A percentile compares a stretch with the other conserved stretches of the same genome.
Evolutionary conservation across 2,113 vertebrate species (phyloP).

Genomic region (Cisticola juncidis): DNA sequence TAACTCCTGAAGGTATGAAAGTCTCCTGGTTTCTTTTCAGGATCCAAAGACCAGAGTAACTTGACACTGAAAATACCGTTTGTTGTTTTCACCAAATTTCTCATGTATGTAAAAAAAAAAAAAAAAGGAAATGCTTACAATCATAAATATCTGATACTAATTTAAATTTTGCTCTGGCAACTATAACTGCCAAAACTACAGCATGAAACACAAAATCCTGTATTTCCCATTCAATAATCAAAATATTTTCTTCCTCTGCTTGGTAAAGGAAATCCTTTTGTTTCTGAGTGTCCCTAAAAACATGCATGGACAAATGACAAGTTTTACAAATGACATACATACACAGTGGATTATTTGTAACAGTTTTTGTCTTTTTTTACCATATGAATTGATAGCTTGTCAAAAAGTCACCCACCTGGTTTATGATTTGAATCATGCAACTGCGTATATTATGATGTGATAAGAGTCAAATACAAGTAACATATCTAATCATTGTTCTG

Average conservation of each 20-base stretch:
- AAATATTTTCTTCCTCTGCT: neutral
- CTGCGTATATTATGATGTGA: slow-evolving; percentile 71
- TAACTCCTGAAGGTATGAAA: neutral
- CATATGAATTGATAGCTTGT: slow-evolving; percentile 39
- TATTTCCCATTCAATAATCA: neutral
- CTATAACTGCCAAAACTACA: neutral
- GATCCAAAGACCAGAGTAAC: neutral
- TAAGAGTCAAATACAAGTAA: slow-evolving; percentile 71
- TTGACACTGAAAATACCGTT: neutral
- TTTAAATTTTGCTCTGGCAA: neutral
- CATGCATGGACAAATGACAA: neutral
- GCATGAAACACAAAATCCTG: neutral
- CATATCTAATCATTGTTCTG: slow-evolving; percentile 70
- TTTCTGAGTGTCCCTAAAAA: neutral
- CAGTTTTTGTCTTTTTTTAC: neutral
- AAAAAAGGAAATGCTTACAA: neutral
- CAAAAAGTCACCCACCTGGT: slow-evolving; percentile 79
- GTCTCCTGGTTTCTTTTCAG: neutral
- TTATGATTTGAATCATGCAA: slow-evolving; percentile 72
- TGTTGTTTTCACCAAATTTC: neutral
- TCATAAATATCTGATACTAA: neutral
- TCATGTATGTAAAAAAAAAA: neutral
- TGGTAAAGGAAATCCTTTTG: neutral
- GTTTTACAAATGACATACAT: neutral
- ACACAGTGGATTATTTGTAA: neutral